Percentiles rank a stretch among this genome's conserved stretches.
These are phyloP conservation scores for Sparus aurata DNA, from an alignment of 2,797 vertebrate species.

Conservation along the genomic window DNA sequence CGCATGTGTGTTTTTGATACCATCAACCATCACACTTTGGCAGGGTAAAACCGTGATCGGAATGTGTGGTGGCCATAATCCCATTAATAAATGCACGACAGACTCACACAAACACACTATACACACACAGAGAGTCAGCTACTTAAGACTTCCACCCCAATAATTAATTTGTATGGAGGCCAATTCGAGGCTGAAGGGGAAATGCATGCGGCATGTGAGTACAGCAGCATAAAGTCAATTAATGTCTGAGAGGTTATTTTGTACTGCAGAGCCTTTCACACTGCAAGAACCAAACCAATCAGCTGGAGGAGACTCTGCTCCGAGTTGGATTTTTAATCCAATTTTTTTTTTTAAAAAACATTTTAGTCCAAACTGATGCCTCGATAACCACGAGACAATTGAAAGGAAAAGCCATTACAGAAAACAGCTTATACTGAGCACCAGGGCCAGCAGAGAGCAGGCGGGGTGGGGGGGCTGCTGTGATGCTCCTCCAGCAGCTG, in stretches of 20 bases:
- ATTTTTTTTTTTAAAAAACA: neutral
- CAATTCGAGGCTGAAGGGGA: conserved; percentile 32
- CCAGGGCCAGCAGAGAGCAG: neutral
- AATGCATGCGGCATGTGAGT: conserved; percentile 28
- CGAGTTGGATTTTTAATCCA: neutral
- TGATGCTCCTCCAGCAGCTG: neutral
- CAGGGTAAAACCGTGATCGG: conserved; percentile 2
- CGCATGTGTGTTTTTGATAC: neutral
- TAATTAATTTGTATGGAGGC: conserved; percentile 39
- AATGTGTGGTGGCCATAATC: conserved; percentile 35
- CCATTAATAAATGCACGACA: conserved; percentile 21
- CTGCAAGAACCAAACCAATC: conserved; percentile 14
- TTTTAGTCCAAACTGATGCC: conserved; percentile 4
- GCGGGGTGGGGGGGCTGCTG: neutral
- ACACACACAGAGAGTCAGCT: neutral
- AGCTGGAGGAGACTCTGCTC: neutral
- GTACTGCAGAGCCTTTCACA: conserved; percentile 1
- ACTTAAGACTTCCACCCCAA: conserved; percentile 32
- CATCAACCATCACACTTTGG: conserved; percentile 9
- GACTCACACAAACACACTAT: neutral
- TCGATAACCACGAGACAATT: conserved; percentile 1
- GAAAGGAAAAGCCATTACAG: neutral
- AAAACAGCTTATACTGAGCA: neutral
- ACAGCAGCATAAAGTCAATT: conserved; percentile 37
- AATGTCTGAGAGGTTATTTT: conserved; percentile 29